These are phyloP conservation scores for Pollenia labialis DNA, from an alignment of 2,888 invertebrate genomes.

Conservation along the genomic window DNA sequence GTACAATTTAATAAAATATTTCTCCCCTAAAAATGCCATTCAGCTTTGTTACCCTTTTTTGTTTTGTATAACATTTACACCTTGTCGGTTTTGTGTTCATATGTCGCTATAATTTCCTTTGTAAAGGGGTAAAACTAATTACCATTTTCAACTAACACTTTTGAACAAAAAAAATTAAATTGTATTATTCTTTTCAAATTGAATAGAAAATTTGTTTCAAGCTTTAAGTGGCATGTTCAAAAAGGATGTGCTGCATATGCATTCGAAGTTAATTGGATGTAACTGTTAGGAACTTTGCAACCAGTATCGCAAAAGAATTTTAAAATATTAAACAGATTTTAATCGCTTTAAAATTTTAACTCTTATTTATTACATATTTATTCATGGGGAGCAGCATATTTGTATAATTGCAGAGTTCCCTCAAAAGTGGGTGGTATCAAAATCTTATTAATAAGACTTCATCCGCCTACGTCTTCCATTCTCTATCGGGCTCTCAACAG, in stretches of 20 bases:
- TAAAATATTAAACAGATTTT: too few species aligned
- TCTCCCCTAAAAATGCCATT: neutral
- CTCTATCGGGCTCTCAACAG: too few species aligned
- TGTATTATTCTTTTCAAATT: slow-evolving; percentile 11
- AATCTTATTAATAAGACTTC: too few species aligned
- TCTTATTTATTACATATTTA: too few species aligned
- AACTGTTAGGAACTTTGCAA: too few species aligned
- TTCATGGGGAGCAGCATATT: too few species aligned
- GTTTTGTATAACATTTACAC: neutral
- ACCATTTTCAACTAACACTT: neutral
- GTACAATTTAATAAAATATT: slow-evolving; percentile 22
- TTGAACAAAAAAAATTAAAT: neutral
- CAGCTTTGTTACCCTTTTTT: neutral
- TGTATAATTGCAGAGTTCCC: too few species aligned
- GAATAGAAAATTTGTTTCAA: slow-evolving; percentile 5
- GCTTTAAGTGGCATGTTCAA: neutral
- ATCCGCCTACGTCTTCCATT: too few species aligned
- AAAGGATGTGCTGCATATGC: neutral
- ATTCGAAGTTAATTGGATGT: neutral
- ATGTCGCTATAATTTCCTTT: neutral
- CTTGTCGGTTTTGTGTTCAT: slow-evolving; percentile 5
- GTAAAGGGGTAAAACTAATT: neutral
- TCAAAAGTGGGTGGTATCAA: too few species aligned
- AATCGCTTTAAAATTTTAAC: too few species aligned
- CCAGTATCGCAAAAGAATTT: too few species aligned